Conservation (phyloP, 2,797 vertebrate genomes). For the Bucorvus abyssinicus region DNA sequence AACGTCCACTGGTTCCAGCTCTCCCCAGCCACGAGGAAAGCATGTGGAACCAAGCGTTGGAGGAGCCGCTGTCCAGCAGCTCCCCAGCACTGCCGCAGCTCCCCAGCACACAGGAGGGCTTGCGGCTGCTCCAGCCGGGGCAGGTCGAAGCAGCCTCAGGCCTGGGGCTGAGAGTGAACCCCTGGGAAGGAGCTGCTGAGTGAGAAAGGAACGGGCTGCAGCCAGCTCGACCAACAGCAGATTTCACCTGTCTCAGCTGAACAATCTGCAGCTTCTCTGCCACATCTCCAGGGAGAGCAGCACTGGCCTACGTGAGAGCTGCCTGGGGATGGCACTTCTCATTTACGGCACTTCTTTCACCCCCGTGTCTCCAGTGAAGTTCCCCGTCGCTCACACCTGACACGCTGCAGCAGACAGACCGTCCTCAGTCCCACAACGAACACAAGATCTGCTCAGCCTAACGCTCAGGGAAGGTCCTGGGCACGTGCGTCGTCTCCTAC, state of each 20-base stretch:
- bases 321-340: neutral
- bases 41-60: neutral
- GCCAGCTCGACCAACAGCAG: neutral
- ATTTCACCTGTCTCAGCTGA: neutral
- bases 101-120: neutral
- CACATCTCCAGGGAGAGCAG: neutral
- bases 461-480: neutral
- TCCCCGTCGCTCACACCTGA: neutral
- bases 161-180: neutral
- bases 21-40: neutral
- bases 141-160: neutral
- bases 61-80: neutral
- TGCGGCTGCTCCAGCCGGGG: neutral
- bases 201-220: neutral
- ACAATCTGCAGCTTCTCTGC: neutral
- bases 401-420: neutral
- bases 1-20: neutral
- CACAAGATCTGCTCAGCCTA: neutral
- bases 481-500: neutral
- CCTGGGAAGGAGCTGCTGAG: neutral
- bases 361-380: neutral
- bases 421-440: neutral
- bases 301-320: neutral
- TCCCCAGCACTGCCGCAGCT: no score
- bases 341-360: neutral